A percentile compares a stretch with the other conserved stretches of the same genome.
phyloP scores from a whole-genome alignment of 1,140 invertebrate genomes.

The Plectrocnemia conspersa region DNA sequence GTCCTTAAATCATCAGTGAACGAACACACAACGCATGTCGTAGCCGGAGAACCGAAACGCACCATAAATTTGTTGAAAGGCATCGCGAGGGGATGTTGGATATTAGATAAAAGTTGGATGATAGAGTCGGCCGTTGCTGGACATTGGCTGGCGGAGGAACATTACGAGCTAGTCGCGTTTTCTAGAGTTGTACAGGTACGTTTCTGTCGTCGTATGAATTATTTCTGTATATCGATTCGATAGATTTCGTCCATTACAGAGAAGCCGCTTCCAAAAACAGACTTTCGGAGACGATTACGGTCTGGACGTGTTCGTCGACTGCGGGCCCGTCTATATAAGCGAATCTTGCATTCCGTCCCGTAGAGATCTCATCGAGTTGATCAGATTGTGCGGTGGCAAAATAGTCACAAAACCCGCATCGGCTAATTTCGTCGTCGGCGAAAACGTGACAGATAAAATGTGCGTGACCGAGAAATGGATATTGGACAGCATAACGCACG shows the following conservation, averaged over 20 bases:
- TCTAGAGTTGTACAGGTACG: constrained; percentile 45
- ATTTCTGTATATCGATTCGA: constrained; percentile 21
- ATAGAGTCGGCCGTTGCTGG: constrained; percentile 40
- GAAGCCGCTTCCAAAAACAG: constrained; percentile 42
- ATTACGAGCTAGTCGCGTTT: constrained; percentile 47
- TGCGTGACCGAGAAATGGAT: constrained; percentile 46
- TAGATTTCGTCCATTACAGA: constrained; percentile 38
- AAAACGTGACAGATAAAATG: constrained; percentile 29
- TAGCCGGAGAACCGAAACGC: constrained; percentile 43
- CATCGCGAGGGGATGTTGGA: constrained; percentile 50
- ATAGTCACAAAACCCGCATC: constrained; percentile 30
- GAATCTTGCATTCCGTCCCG: constrained; percentile 36
- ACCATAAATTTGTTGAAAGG: constrained; percentile 51
- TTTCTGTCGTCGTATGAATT: constrained; percentile 7
- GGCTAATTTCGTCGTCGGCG: constrained; percentile 43
- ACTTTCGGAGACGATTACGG: constrained; percentile 42
- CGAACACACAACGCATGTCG: constrained; percentile 47
- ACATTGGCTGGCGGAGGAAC: constrained; percentile 48
- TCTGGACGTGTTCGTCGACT: constrained; percentile 43
- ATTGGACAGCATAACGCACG: constrained; percentile 39
- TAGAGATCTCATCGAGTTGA: constrained; percentile 43
- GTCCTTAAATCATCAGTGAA: constrained; percentile 43
- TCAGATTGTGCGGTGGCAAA: constrained; percentile 42
- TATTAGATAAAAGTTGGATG: constrained; percentile 48
- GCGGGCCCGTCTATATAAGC: constrained; percentile 43